Evolutionary conservation across 2,113 vertebrate genomes (phyloP).

Genomic region (Vireo altiloquus): DNA sequence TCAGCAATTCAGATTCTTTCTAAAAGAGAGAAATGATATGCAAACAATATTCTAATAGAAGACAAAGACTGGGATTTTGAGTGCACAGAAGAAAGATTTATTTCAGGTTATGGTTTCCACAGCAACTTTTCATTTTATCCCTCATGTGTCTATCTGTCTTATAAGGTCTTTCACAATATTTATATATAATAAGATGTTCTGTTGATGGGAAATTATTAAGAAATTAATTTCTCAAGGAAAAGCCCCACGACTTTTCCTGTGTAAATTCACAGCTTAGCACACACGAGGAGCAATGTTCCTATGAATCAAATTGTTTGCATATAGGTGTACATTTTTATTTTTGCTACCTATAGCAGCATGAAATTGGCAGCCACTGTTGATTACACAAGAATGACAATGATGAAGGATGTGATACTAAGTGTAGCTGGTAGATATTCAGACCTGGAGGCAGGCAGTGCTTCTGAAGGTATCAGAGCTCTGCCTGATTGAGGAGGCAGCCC

Average conservation of each 20-base stretch:
- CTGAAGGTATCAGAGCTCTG: not conserved
- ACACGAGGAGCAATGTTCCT: not conserved
- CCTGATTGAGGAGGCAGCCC: not conserved
- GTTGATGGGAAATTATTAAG: not conserved
- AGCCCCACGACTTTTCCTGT: not conserved
- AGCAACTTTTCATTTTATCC: constrained; percentile 39
- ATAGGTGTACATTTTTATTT: not conserved
- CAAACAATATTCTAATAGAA: constrained; percentile 14
- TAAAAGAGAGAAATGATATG: not conserved
- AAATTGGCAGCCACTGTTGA: not conserved
- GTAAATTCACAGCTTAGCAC: not conserved
- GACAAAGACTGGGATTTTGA: constrained; percentile 3
- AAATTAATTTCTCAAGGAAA: constrained; percentile 35
- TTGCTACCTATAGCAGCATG: not conserved
- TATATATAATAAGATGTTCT: not conserved
- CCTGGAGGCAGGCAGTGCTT: not conserved
- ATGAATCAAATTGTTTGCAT: not conserved
- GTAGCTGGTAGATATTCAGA: not conserved
- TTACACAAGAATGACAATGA: not conserved
- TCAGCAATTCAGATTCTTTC: constrained; percentile 20
- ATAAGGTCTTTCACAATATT: constrained; percentile 48
- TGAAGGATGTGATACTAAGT: not conserved
- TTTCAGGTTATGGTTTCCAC: constrained; percentile 39
- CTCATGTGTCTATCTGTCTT: not conserved
- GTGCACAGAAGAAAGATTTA: not conserved